A percentile compares a stretch with the other conserved stretches of the same genome.
phyloP scores from a whole-genome alignment of 2,797 vertebrate species.

The Sebastes oblongus region DNA sequence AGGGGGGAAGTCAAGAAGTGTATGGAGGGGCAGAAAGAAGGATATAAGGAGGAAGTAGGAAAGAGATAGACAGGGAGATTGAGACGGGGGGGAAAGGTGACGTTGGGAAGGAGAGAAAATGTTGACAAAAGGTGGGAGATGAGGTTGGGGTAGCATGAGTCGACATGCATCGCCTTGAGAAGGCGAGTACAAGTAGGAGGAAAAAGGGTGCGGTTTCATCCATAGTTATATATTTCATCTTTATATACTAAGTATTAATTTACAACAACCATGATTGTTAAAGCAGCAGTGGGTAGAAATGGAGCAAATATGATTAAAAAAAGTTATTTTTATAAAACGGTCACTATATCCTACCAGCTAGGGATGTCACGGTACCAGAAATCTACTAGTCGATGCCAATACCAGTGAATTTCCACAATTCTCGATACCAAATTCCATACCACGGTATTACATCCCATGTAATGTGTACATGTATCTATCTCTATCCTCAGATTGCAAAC shows the following conservation, averaged over 20 bases:
- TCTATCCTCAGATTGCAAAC: too few relatives aligned
- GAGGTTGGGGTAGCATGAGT: not conserved
- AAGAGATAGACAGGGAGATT: not conserved
- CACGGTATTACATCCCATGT: too few relatives aligned
- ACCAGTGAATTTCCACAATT: too few relatives aligned
- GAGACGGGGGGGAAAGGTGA: not conserved
- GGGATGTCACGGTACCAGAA: too few relatives aligned
- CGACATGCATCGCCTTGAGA: not conserved
- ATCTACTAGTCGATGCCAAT: too few relatives aligned
- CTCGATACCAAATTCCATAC: too few relatives aligned
- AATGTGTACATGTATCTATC: too few relatives aligned
- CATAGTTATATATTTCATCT: not conserved
- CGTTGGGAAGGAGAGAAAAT: not conserved
- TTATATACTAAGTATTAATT: slow-evolving; percentile 2
- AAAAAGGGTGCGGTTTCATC: not conserved
- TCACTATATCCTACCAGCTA: too few relatives aligned
- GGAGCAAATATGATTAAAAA: too few relatives aligned
- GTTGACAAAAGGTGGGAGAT: not conserved
- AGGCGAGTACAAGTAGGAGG: not conserved
- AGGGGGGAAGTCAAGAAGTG: not conserved
- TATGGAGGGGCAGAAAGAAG: not conserved
- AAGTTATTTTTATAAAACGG: too few relatives aligned
- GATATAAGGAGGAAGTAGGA: not conserved
- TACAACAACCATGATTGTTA: slow-evolving; percentile 7
- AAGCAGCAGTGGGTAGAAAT: too few relatives aligned